Evolutionary conservation across 2,797 vertebrate species (phyloP), one percentile per base, ranked within the genome.

Genomic region (Stomatorhinus walkeri): DNA sequence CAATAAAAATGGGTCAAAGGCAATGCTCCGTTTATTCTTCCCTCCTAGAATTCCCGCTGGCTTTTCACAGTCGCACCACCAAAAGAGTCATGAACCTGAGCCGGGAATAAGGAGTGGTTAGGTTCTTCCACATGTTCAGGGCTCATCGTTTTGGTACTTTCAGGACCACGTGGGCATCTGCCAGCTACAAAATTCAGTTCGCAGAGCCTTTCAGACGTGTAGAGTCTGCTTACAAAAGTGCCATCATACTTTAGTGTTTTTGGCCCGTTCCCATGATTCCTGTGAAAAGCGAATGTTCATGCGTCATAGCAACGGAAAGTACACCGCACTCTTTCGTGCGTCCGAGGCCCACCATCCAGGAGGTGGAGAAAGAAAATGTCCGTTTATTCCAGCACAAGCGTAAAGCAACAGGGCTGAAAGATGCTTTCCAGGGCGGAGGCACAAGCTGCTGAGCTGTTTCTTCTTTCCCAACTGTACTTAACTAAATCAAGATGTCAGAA

Each of bases 121-220:
- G 92, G 93, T 88, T 93, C 92, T 91, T 92, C 93, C 76, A 89
- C 89, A 4, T 91, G 91, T 90, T 6, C 92, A 92, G 91, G 52
- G 91, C 91, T 93, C 94, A 95, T 95, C 88, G 91, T 92, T 91
- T 92, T 93, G 93, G 91, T 91, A 91, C 90, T 85, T 46, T 91
- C 89, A 91, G 87, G 36, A 24, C 84, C 87, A 88, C 79, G 72
- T 40, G 3, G 16, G 48, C 19, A 88, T 85, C 56, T 16, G 88
- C 32, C 89, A 49, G 84, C 68, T 79, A 68, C 32, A 10, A 40
- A 92, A 22, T 90, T 61, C 64, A 16, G 81, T 87, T 89, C 90
- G 1, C 16, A 51, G 36, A 52, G 14, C 56, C 14, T 54, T 40
- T 86, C 22, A 51, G 59, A 40, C 52, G 16, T 85, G 88, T 51